Evolutionary conservation across 2,797 vertebrate genomes (phyloP), one percentile per base, ranked within the genome.

Genomic region (Aselliscus stoliczkanus): DNA sequence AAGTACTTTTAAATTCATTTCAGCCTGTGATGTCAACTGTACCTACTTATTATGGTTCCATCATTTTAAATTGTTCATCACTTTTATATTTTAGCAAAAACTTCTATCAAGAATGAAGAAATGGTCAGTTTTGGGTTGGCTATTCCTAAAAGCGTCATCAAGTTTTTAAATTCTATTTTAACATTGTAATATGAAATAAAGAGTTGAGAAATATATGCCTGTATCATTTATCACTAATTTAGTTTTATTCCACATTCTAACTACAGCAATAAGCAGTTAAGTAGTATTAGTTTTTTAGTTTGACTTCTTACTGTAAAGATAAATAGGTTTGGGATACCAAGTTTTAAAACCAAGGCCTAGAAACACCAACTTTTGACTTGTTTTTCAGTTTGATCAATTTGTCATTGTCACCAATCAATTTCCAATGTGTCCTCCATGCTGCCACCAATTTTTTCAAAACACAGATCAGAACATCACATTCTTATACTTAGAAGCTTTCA

Each of bases 51-150:
- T 67, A 62, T 47, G 23, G 8, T 54, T 12, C 4, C 44, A 72
- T 54, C 13, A 85, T 60, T 73, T 85, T n/a, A 88, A 75, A 70
- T 21, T 77, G 50, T 54, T 88, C 50, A 70, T 76, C 72, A 52
- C 15, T 95, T 95, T 64, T 72, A 86, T 85, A 88, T 88, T 62
- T 88, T 62, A 87, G 50, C 34, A 87, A 79, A 94, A 90, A 52
- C 25, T 21, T 84, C 23, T 58, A 37, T 86, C 50, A 44, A n/a
- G 29, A 75, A 52, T 75, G 54, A 80, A 14, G 20, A 91, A 62
- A 93, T 50, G 42, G 21, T 13, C 60, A n/a, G 39, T 75, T 64
- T 88, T 79, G 37, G 64, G 69, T 54, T 82, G 15, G 31, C 9
- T 75, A 29, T 69, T 95, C 77, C 67, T 70, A 23, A 93, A 86